phyloP scores from a whole-genome alignment of 2,888 invertebrate genomes.

The Caenorhabditis sp. region DNA sequence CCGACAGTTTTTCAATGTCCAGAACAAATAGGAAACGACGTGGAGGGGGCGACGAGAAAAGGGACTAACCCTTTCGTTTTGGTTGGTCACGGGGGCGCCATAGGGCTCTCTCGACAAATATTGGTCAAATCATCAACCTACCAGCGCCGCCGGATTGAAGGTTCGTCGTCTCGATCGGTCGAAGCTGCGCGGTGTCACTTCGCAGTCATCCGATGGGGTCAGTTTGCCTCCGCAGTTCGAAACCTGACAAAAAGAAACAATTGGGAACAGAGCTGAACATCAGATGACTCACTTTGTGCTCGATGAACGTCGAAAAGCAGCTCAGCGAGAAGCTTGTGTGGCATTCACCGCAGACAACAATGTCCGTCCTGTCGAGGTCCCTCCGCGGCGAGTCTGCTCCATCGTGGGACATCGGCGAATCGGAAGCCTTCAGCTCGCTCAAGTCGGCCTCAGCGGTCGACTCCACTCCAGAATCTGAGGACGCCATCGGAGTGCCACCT shows the following conservation, averaged over 20 bases:
- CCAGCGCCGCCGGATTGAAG: slow-evolving; percentile 63
- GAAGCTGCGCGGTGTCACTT: slow-evolving; percentile 56
- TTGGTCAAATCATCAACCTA: slow-evolving; percentile 49
- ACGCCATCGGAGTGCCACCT: slow-evolving; percentile 74
- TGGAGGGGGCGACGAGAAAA: slow-evolving; percentile 20
- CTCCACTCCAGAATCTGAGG: slow-evolving; percentile 79
- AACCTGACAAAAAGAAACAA: slow-evolving; percentile 53
- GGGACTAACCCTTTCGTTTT: slow-evolving; percentile 22
- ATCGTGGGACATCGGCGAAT: slow-evolving; percentile 67
- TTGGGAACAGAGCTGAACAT: background rate
- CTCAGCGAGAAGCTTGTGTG: slow-evolving; percentile 70
- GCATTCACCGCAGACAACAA: slow-evolving; percentile 77
- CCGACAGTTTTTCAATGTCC: slow-evolving; percentile 55
- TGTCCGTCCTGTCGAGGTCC: slow-evolving; percentile 56
- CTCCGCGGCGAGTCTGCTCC: slow-evolving; percentile 57
- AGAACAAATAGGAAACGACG: slow-evolving; percentile 49
- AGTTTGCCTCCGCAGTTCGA: slow-evolving; percentile 70
- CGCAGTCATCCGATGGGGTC: slow-evolving; percentile 69
- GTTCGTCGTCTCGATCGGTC: slow-evolving; percentile 64
- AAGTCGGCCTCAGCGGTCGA: slow-evolving; percentile 75
- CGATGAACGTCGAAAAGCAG: slow-evolving; percentile 73
- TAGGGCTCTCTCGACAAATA: slow-evolving; percentile 37
- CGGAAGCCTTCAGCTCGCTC: slow-evolving; percentile 66
- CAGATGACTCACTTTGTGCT: slow-evolving; percentile 72
- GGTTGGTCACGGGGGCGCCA: slow-evolving; percentile 52